A percentile compares a stretch with the other conserved stretches of the same genome.
These are phyloP conservation scores for Pachydiplax longipennis DNA, from an alignment of 2,888 invertebrate species.

Conservation along the genomic window DNA sequence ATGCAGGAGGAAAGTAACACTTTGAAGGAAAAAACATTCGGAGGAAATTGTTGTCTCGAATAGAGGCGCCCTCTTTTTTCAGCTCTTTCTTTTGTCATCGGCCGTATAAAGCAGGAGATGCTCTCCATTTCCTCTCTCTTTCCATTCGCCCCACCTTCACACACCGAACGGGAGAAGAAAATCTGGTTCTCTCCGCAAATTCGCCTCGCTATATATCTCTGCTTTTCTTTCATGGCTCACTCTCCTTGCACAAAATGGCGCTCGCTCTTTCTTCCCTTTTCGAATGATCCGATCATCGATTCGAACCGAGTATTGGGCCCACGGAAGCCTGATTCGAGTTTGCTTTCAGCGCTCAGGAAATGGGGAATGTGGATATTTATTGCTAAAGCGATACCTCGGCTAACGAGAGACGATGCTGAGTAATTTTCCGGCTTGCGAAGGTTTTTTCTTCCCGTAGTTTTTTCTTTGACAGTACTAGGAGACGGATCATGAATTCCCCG, in stretches of 20 bases:
- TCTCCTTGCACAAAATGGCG: not conserved
- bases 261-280: not conserved
- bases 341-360: too few relatives aligned
- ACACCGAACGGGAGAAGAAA: not conserved
- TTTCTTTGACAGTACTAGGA: too few relatives aligned
- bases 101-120: not conserved
- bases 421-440: too few relatives aligned
- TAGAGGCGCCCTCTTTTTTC: conserved; percentile 2
- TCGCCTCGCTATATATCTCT: not conserved
- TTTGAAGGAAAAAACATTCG: not conserved
- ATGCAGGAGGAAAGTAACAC: not conserved
- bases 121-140: not conserved
- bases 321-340: too few relatives aligned
- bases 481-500: too few relatives aligned
- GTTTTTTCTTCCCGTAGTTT: too few relatives aligned
- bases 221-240: not conserved
- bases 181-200: not conserved
- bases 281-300: not conserved
- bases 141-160: not conserved
- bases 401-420: too few relatives aligned
- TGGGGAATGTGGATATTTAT: too few relatives aligned
- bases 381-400: too few relatives aligned
- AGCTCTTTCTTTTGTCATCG: conserved; percentile 17
- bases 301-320: too few relatives aligned
- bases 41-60: conserved; percentile 32